phyloP scores from a whole-genome alignment of 2,888 invertebrate genomes.

The Meteorus colon region DNA sequence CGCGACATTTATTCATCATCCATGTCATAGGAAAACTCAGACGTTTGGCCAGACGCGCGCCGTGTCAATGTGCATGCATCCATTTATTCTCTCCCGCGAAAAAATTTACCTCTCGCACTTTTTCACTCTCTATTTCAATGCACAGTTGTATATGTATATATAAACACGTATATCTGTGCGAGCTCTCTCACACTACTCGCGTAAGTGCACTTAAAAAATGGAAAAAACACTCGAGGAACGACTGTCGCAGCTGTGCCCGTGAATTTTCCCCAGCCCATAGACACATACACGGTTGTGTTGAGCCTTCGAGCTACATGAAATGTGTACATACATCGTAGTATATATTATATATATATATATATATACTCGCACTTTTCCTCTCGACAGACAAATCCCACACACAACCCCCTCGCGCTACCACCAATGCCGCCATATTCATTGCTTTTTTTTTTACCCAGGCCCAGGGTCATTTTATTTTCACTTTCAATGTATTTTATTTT shows the following conservation, averaged over 20 bases:
- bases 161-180: not conserved
- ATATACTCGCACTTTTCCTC: constrained; percentile 52
- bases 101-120: not conserved
- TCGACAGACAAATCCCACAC: constrained; percentile 57
- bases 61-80: constrained; percentile 1
- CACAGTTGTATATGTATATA: not conserved
- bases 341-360: not conserved
- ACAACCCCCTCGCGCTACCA: constrained; percentile 13
- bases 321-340: constrained; percentile 8
- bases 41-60: not conserved
- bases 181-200: constrained; percentile 44
- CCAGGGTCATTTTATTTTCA: constrained; percentile 66
- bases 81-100: not conserved
- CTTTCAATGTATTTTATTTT: constrained; percentile 64
- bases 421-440: not conserved
- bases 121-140: constrained; percentile 9
- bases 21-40: constrained; percentile 9
- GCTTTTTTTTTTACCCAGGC: constrained; percentile 20
- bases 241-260: constrained; percentile 59
- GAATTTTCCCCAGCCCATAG: constrained; percentile 50
- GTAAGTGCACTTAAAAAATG: constrained; percentile 65
- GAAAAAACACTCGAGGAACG: constrained; percentile 59
- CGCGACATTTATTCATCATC: constrained; percentile 1
- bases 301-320: not conserved
- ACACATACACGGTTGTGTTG: constrained; percentile 25